A percentile compares a stretch with the other conserved stretches of the same genome.
phyloP scores from a whole-genome alignment of 64 coral and sea anemone genomes.

The Montipora foliosa region DNA sequence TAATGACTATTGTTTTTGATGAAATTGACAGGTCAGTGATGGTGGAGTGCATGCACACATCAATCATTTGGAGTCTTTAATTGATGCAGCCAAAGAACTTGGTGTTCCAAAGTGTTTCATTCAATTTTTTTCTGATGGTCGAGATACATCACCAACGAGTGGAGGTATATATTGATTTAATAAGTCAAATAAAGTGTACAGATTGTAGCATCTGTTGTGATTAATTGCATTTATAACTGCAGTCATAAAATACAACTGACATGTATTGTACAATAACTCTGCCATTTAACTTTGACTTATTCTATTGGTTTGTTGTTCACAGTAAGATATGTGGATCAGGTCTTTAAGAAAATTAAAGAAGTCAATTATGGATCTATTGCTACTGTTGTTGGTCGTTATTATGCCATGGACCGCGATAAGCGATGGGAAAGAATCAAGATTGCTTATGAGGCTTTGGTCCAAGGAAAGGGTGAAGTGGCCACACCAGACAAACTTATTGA shows the following conservation, averaged over 20 bases:
- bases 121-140: conserved; percentile 98
- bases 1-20: neutral
- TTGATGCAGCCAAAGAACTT: conserved; percentile 95
- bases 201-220: neutral
- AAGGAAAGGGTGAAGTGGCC: conserved; percentile 89
- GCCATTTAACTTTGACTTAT: neutral
- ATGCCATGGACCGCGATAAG: conserved; percentile 99
- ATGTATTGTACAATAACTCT: neutral
- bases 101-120: conserved; percentile 95
- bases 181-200: neutral
- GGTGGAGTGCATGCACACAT: conserved; percentile 98
- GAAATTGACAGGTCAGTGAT: conserved; percentile 81
- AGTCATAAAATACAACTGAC: neutral
- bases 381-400: conserved; percentile 90
- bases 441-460: conserved; percentile 92
- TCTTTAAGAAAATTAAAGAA: conserved; percentile 92
- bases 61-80: conserved; percentile 83
- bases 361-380: conserved; percentile 96
- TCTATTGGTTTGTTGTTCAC: neutral
- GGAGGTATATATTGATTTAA: conserved; percentile 73
- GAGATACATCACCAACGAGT: conserved; percentile 96
- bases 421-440: conserved; percentile 99
- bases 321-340: conserved; percentile 96
- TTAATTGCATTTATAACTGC: neutral
- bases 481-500: conserved; percentile 89